phyloP scores from a whole-genome alignment of 1,140 invertebrate species.

The Chrysomallon squamiferum region DNA sequence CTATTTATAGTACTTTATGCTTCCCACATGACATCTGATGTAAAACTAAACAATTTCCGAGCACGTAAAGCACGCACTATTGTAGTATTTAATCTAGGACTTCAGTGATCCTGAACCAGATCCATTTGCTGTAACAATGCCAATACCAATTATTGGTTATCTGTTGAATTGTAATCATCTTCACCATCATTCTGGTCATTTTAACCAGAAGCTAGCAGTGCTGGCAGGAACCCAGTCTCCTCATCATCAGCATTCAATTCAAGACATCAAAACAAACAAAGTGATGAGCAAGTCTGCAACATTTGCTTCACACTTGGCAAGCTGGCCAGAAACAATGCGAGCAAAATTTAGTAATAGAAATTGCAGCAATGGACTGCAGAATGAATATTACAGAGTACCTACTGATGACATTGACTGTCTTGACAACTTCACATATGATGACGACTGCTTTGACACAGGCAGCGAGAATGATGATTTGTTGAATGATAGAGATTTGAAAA shows the following conservation, averaged over 20 bases:
- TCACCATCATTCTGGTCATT: constrained; percentile 1
- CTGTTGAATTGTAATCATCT: constrained; percentile 39
- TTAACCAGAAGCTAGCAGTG: constrained; percentile 9
- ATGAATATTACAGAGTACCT: constrained; percentile 14
- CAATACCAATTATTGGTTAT: constrained; percentile 48
- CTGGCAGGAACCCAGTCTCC: constrained; percentile 2
- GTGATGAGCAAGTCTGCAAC: constrained; percentile 13
- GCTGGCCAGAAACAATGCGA: constrained; percentile 8
- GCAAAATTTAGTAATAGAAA: constrained; percentile 6
- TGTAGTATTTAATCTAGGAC: constrained; percentile 44
- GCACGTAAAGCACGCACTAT: too few relatives aligned
- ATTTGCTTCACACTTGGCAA: constrained; percentile 20
- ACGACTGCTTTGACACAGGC: constrained; percentile 21
- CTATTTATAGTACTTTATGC: too few relatives aligned
- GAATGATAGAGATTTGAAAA: constrained; percentile 16
- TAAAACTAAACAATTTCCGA: too few relatives aligned
- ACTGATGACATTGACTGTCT: constrained; percentile 7
- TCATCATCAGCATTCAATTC: background rate
- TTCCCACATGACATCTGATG: too few relatives aligned
- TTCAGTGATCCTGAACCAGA: constrained; percentile 40
- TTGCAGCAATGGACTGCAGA: constrained; percentile 12
- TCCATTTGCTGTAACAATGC: constrained; percentile 39
- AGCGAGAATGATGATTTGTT: constrained; percentile 24
- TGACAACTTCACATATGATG: constrained; percentile 19
- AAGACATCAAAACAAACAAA: background rate